These are phyloP conservation scores for Crematogaster levior DNA, from an alignment of 2,888 invertebrate genomes.

Conservation along the genomic window DNA sequence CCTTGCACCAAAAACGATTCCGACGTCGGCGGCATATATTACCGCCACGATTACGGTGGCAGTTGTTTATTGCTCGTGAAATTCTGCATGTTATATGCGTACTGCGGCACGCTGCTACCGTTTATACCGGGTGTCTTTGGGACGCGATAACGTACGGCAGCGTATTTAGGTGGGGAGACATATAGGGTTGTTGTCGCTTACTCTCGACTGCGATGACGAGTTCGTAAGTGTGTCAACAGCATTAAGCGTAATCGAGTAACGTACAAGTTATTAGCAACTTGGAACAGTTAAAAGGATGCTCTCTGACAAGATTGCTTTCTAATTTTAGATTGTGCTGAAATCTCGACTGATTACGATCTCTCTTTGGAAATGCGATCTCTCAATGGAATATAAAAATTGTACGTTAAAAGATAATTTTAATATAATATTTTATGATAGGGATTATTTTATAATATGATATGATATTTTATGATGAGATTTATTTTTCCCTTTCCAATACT, in stretches of 20 bases:
- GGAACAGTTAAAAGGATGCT: background rate
- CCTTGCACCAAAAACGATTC: slow-evolving; percentile 44
- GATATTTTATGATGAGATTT: no score
- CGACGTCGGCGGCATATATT: slow-evolving; percentile 57
- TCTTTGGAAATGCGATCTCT: background rate
- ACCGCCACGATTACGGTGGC: slow-evolving; percentile 63
- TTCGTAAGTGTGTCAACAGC: background rate
- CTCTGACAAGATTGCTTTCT: background rate
- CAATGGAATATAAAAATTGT: background rate
- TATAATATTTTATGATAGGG: background rate
- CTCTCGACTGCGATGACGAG: slow-evolving; percentile 15
- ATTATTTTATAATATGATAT: no score
- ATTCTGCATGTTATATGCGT: slow-evolving; percentile 53
- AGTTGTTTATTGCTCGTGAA: slow-evolving; percentile 68
- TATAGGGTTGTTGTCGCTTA: slow-evolving; percentile 50
- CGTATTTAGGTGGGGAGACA: background rate
- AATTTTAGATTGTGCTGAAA: background rate
- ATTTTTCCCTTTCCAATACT: background rate
- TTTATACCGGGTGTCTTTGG: slow-evolving; percentile 18
- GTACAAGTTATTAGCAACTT: slow-evolving; percentile 17
- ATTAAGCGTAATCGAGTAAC: slow-evolving; percentile 33
- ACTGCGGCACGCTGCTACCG: slow-evolving; percentile 14
- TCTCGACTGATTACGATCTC: background rate
- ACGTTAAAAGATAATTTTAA: background rate
- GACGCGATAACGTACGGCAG: slow-evolving; percentile 53